Conservation (phyloP, 1,140 invertebrate species). For the Diplogasteroides magnus region DNA sequence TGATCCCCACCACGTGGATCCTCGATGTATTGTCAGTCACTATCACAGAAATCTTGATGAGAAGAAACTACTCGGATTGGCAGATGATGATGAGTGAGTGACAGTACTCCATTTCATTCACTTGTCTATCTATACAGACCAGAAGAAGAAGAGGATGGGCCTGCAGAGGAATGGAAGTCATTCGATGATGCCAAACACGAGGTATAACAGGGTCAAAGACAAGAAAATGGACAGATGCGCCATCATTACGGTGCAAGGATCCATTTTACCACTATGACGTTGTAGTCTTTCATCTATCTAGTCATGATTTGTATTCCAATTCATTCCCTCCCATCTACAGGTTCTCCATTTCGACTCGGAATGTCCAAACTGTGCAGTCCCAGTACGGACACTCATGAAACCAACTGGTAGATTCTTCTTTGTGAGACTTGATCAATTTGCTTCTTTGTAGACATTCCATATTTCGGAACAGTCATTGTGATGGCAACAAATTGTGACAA, state of each 20-base stretch:
- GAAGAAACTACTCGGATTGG: conserved; percentile 71
- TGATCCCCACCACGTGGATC: conserved; percentile 66
- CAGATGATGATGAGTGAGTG: conserved; percentile 44
- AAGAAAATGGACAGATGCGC: background rate
- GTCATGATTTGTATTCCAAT: too few species aligned
- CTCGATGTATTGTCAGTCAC: conserved; percentile 64
- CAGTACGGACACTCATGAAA: conserved; percentile 91
- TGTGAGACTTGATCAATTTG: conserved; percentile 5
- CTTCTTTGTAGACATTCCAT: conserved; percentile 72
- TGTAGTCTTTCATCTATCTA: too few species aligned
- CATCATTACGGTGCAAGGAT: background rate
- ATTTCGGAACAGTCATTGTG: conserved; percentile 91
- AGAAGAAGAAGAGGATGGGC: conserved; percentile 50
- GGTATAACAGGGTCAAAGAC: too few species aligned
- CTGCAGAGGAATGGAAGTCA: conserved; percentile 49
- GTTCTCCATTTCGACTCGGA: conserved; percentile 79
- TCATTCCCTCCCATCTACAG: too few species aligned
- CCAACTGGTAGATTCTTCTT: conserved; percentile 67
- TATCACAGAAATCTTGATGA: conserved; percentile 73
- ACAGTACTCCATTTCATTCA: background rate
- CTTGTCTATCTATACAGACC: background rate
- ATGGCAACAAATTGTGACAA: conserved; percentile 90
- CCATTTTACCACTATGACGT: background rate
- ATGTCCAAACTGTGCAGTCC: conserved; percentile 77
- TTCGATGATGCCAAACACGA: conserved; percentile 69